Percentiles rank a stretch among this genome's conserved stretches.
Evolutionary conservation across 2,797 vertebrate genomes (phyloP).

Genomic region (Echeneis naucrates): DNA sequence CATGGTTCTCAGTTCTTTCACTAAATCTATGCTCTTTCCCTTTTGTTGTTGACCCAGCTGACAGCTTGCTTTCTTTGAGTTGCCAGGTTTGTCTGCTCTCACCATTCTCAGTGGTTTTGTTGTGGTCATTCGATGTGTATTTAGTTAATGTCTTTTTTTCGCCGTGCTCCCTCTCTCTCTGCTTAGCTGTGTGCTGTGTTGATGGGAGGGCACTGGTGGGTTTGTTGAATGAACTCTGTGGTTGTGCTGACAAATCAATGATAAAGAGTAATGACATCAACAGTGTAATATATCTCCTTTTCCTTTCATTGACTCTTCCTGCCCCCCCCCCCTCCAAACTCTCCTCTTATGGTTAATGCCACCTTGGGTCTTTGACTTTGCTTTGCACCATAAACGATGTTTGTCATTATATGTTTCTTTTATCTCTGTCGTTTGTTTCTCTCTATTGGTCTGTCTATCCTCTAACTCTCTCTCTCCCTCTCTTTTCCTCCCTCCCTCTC

Average conservation of each 20-base stretch:
- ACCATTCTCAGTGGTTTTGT: conserved; percentile 10
- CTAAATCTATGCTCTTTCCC: no score
- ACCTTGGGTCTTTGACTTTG: conserved; percentile 55
- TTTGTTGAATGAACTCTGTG: conserved; percentile 77
- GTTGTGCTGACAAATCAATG: conserved; percentile 80
- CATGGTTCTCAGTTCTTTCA: neutral
- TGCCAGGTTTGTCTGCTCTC: conserved; percentile 26
- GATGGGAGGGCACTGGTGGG: conserved; percentile 63
- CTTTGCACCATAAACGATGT: conserved; percentile 63
- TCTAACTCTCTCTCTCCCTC: conserved; percentile 54
- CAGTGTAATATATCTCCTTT: conserved; percentile 71
- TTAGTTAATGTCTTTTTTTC: conserved; percentile 45
- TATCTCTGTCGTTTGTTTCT: conserved; percentile 72
- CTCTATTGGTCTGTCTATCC: conserved; percentile 71
- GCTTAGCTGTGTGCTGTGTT: conserved; percentile 51
- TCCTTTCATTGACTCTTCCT: conserved; percentile 63
- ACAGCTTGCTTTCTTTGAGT: conserved; percentile 5
- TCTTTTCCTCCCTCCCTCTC: conserved; percentile 52
- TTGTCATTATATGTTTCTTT: conserved; percentile 70
- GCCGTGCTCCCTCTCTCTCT: conserved; percentile 23
- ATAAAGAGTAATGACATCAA: conserved; percentile 81
- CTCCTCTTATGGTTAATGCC: conserved; percentile 43
- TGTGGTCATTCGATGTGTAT: conserved; percentile 40
- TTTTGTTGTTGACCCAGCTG: neutral
- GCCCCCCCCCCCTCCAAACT: conserved; percentile 1